Evolutionary conservation across 2,888 invertebrate species (phyloP).

Genomic region (Lithosia quadra): DNA sequence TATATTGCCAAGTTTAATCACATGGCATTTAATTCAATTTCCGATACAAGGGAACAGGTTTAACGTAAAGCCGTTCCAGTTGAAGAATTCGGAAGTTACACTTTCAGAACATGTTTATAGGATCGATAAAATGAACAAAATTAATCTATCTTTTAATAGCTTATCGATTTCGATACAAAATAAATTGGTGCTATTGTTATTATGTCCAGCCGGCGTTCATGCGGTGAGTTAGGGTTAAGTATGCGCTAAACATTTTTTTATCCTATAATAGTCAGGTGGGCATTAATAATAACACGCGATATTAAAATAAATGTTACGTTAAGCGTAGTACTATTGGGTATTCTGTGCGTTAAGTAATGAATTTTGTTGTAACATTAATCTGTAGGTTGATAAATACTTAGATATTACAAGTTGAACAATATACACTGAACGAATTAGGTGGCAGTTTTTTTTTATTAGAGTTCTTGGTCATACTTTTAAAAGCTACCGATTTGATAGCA

Average conservation of each 20-base stretch:
- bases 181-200: conserved; percentile 1
- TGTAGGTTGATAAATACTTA: too few relatives aligned
- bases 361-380: too few relatives aligned
- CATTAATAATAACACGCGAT: too few relatives aligned
- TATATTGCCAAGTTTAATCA: conserved; percentile 14
- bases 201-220: not conserved
- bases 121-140: not conserved
- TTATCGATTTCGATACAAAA: not conserved
- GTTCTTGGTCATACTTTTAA: too few relatives aligned
- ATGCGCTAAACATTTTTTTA: not conserved
- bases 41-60: conserved; percentile 3
- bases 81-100: conserved; percentile 8
- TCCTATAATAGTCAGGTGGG: not conserved
- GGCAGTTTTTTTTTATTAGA: too few relatives aligned
- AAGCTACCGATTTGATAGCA: too few relatives aligned
- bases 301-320: too few relatives aligned
- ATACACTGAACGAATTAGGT: too few relatives aligned
- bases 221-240: not conserved
- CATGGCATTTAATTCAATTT: conserved; percentile 21
- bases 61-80: conserved; percentile 15
- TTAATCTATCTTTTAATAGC: not conserved
- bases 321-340: too few relatives aligned
- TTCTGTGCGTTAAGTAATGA: too few relatives aligned
- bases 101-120: conserved; percentile 6
- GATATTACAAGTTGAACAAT: too few relatives aligned